Percentiles rank a stretch among this genome's conserved stretches.
Conservation (phyloP, 2,113 vertebrate species). For the Poecilia latipinna region DNA sequence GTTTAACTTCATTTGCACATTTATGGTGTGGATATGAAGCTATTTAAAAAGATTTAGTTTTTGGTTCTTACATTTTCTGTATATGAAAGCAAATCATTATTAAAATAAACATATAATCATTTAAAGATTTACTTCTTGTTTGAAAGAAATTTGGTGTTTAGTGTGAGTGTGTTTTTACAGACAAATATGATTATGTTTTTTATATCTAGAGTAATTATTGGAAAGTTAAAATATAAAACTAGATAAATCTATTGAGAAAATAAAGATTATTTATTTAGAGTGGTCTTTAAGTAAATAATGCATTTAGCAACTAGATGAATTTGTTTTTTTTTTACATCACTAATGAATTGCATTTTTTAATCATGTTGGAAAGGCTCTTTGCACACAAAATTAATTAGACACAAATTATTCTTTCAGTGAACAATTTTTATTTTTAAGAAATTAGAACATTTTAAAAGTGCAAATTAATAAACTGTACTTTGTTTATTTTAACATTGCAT, state of each 20-base stretch:
- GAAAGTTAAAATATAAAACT: background rate
- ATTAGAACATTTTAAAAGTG: background rate
- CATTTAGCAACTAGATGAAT: background rate
- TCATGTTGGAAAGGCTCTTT: background rate
- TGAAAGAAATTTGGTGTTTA: background rate
- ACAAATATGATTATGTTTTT: background rate
- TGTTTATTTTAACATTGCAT: background rate
- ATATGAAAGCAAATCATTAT: background rate
- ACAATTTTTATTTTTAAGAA: background rate
- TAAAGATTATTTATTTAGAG: background rate
- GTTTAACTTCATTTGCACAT: slow-evolving; percentile 38
- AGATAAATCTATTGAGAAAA: background rate
- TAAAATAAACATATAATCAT: background rate
- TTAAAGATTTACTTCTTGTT: background rate
- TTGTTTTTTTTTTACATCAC: background rate
- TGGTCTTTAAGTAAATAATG: no score
- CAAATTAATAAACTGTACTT: background rate
- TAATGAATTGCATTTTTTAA: background rate
- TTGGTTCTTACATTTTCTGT: background rate
- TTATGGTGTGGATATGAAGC: background rate
- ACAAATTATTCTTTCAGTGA: background rate
- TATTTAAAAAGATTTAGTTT: background rate
- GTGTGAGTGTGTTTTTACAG: background rate
- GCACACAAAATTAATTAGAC: background rate
- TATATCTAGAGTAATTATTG: background rate